These are phyloP conservation scores for Oplegnathus fasciatus DNA, from an alignment of 2,113 vertebrate genomes.

Conservation along the genomic window DNA sequence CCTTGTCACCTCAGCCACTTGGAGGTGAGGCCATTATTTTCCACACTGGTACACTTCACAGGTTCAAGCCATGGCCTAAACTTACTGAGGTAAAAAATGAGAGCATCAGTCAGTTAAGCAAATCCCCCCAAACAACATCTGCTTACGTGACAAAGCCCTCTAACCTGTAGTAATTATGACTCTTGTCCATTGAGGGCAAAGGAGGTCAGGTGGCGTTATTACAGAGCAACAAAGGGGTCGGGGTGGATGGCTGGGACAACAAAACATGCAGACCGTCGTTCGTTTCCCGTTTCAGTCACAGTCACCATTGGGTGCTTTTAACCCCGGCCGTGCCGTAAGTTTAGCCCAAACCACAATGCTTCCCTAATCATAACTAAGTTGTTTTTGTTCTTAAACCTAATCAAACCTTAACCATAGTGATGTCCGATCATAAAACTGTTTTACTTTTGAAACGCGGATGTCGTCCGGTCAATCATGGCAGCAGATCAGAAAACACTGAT, in stretches of 20 bases:
- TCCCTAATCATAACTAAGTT: background rate
- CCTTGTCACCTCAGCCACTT: background rate
- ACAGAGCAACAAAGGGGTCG: background rate
- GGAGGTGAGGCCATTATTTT: constrained; percentile 17
- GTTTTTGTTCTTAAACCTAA: background rate
- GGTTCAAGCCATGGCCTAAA: fast-evolving
- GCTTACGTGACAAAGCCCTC: background rate
- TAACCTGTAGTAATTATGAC: background rate
- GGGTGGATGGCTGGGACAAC: too few relatives aligned
- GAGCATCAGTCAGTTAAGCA: too few relatives aligned
- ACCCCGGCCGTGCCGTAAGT: too few relatives aligned
- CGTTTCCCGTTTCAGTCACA: too few relatives aligned
- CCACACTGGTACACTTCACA: background rate
- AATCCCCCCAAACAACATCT: too few relatives aligned
- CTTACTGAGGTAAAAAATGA: background rate
- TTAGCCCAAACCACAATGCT: background rate
- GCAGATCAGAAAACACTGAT: too few relatives aligned
- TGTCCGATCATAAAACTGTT: too few relatives aligned
- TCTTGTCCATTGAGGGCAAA: background rate
- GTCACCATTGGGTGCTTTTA: too few relatives aligned
- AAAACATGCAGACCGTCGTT: too few relatives aligned
- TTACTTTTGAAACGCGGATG: too few relatives aligned
- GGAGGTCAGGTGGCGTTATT: background rate
- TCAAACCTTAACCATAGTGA: background rate
- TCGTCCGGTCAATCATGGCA: too few relatives aligned